Conservation (phyloP, 2,113 vertebrate genomes). For the Solea senegalensis region DNA sequence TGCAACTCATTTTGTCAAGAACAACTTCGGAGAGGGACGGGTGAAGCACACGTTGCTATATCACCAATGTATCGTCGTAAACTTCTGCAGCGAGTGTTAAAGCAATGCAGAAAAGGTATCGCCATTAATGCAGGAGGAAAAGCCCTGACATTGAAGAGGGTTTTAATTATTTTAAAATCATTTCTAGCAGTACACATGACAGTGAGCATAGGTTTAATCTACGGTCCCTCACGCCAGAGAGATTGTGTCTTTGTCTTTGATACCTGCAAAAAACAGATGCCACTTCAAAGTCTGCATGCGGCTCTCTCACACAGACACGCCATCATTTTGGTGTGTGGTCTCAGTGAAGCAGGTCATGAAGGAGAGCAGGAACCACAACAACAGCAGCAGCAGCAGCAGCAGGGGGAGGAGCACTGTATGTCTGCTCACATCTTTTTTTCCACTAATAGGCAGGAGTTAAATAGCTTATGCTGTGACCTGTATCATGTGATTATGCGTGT, state of each 20-base stretch:
- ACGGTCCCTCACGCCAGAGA: not conserved
- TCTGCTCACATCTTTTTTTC: constrained; percentile 20
- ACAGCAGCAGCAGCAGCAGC: not conserved
- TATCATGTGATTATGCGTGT: constrained; percentile 65
- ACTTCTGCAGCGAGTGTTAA: not conserved
- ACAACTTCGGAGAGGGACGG: too few relatives aligned
- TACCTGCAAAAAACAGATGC: too few relatives aligned
- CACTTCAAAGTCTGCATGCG: too few relatives aligned
- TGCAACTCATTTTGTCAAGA: too few relatives aligned
- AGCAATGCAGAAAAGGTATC: not conserved
- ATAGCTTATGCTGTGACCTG: constrained; percentile 60
- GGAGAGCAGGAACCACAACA: not conserved
- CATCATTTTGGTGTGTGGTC: too few relatives aligned
- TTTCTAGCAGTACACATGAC: too few relatives aligned
- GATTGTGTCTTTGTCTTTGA: not conserved
- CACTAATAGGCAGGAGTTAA: constrained; percentile 62
- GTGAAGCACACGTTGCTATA: too few relatives aligned
- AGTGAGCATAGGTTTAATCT: not conserved
- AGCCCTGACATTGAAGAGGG: too few relatives aligned
- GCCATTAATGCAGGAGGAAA: not conserved
- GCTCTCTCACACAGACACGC: too few relatives aligned
- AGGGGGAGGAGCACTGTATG: constrained; percentile 12
- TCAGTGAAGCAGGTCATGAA: too few relatives aligned
- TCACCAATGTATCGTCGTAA: too few relatives aligned
- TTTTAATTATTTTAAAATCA: too few relatives aligned